phyloP scores from a whole-genome alignment of 2,888 invertebrate genomes.

The Stegophylla sp. region DNA sequence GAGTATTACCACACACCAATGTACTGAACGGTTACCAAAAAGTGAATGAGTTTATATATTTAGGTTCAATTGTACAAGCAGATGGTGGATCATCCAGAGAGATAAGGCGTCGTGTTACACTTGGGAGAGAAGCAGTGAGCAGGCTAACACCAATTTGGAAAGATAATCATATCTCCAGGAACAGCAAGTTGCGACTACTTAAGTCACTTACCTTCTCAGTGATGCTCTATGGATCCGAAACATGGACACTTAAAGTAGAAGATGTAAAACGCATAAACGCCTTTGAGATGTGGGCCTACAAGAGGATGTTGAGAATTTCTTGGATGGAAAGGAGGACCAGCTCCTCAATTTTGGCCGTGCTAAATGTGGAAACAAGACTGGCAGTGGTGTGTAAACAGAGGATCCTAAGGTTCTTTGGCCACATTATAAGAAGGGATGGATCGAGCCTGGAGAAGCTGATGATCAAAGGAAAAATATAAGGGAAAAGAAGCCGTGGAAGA shows the following conservation, averaged over 20 bases:
- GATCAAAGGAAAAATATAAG: too few relatives aligned
- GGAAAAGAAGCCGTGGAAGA: too few relatives aligned
- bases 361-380: too few relatives aligned
- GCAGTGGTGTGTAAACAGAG: too few relatives aligned
- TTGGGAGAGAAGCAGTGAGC: constrained; percentile 29
- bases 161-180: constrained; percentile 33
- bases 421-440: too few relatives aligned
- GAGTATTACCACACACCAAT: not conserved
- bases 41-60: constrained; percentile 21
- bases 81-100: constrained; percentile 9
- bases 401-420: too few relatives aligned
- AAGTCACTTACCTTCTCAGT: too few relatives aligned
- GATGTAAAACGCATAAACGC: constrained; percentile 25
- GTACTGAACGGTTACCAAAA: constrained; percentile 16
- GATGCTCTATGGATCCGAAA: constrained; percentile 20
- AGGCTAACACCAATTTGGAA: constrained; percentile 21
- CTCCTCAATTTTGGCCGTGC: too few relatives aligned
- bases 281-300: constrained; percentile 17
- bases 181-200: too few relatives aligned
- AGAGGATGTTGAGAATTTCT: too few relatives aligned
- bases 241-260: constrained; percentile 16
- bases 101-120: not conserved
- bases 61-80: constrained; percentile 30
- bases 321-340: too few relatives aligned
- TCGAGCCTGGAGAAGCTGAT: too few relatives aligned